Evolutionary conservation across 2,797 vertebrate genomes (phyloP), one percentile per base, ranked within the genome.

Genomic region (Micrastur ruficollis): DNA sequence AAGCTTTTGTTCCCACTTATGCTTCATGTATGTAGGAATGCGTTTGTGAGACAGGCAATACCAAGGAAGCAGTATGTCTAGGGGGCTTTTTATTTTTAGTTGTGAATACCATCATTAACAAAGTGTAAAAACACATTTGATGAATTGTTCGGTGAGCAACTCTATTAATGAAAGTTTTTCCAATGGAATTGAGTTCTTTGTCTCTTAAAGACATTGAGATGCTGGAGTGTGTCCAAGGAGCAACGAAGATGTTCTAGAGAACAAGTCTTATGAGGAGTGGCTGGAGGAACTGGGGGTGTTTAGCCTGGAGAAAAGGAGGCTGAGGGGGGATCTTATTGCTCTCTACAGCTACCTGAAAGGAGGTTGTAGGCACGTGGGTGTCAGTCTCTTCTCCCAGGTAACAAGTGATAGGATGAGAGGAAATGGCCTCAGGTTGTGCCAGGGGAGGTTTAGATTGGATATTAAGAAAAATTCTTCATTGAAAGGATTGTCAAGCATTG

Each of bases 151-250:
- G 42, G 14, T 26, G 9, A 65, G 19, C 11, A 79, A 13, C 32
- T 85, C 17, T 63, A 80, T 89, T 58, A 47, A 44, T 72, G 16
- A 22, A 91, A 79, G 10, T 22, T 90, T 85, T 91, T 62, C 40
- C 47, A 40, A 22, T 53, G 42, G 11, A 29, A 80, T 91, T 82
- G 38, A 50, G 21, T 58, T 29, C 20, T 79, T 68, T 67, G 18
- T 78, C 44, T 92, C 40, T 61, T 89, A 44, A 75, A 79, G 27
- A 32, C 11, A 13, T 6, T 40, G 38, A 56, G 42, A 3, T 86
- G 27, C 59, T 81, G 13, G 65, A 95, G 16, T 5, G 3, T 47
- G 7, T 80, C 63, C 63, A 83, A 56, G 81, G 8, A 32, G 49
- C 23, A 73, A 11, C 1, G 3, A 91, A 68, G 36, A 15, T 81